A percentile compares a stretch with the other conserved stretches of the same genome.
These are phyloP conservation scores for Lophotriccus pileatus DNA, from an alignment of 2,797 vertebrate genomes.

Conservation along the genomic window DNA sequence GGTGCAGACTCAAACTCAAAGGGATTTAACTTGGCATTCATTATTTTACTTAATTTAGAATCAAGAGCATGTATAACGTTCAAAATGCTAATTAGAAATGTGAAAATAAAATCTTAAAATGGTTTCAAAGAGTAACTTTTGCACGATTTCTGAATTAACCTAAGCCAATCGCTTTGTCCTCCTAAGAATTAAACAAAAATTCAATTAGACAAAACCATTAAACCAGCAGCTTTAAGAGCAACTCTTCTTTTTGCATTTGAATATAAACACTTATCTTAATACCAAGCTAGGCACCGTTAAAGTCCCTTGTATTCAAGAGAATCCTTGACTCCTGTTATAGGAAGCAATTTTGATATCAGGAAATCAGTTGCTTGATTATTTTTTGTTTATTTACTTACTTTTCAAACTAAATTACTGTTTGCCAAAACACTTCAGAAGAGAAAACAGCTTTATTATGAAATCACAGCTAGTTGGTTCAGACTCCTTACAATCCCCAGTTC, in stretches of 20 bases:
- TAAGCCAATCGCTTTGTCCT: constrained; percentile 25
- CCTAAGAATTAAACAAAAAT: constrained; percentile 62
- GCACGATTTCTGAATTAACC: constrained; percentile 43
- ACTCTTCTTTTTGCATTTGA: constrained; percentile 4
- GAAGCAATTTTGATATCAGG: constrained; percentile 51
- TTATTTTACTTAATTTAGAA: constrained; percentile 56
- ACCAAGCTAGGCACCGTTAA: constrained; percentile 16
- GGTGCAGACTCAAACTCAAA: constrained; percentile 10
- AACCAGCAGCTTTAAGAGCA: constrained; percentile 34
- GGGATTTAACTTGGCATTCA: constrained; percentile 38
- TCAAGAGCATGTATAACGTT: constrained; percentile 37
- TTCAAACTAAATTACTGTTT: constrained; percentile 11
- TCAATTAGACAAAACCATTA: constrained; percentile 57
- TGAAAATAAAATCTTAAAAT: constrained; percentile 51
- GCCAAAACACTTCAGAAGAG: constrained; percentile 24
- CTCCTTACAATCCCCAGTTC: background rate
- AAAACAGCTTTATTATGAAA: constrained; percentile 23
- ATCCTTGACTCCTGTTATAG: constrained; percentile 44
- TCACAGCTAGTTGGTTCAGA: background rate
- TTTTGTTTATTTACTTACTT: constrained; percentile 44
- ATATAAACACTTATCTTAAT: constrained; percentile 40
- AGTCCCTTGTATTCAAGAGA: constrained; percentile 46
- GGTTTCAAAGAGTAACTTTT: background rate
- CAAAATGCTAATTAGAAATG: constrained; percentile 48
- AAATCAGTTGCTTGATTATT: constrained; percentile 50